Conservation (phyloP, 2,797 vertebrate genomes). For the Toxotes lorentzi region DNA sequence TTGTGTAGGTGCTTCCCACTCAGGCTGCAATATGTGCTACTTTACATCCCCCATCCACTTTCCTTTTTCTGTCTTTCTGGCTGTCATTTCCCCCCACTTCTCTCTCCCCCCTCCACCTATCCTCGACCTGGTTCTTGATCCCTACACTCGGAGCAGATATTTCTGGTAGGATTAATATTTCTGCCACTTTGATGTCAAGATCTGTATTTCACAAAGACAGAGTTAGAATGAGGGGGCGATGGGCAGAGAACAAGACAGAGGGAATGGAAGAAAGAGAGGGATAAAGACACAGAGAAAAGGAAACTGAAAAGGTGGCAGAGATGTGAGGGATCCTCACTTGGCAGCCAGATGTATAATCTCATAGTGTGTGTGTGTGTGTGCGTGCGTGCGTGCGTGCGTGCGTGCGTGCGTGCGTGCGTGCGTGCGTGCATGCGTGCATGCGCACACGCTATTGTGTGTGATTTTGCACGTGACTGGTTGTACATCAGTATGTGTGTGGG, state of each 20-base stretch:
- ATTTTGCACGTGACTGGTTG: constrained; percentile 58
- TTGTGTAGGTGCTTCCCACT: constrained; percentile 70
- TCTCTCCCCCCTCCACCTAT: constrained; percentile 47
- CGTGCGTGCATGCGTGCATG: constrained; percentile 13
- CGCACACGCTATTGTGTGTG: constrained; percentile 52
- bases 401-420: constrained; percentile 47
- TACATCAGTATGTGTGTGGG: constrained; percentile 47
- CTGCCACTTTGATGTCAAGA: constrained; percentile 87
- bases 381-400: constrained; percentile 35
- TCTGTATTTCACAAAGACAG: constrained; percentile 82
- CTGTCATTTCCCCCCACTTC: constrained; percentile 9
- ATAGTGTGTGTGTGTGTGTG: constrained; percentile 59
- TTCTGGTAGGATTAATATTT: constrained; percentile 87
- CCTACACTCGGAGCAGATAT: constrained; percentile 81
- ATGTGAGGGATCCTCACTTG: constrained; percentile 84
- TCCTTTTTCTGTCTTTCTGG: constrained; percentile 45
- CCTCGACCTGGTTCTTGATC: constrained; percentile 85
- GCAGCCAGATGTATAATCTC: constrained; percentile 86
- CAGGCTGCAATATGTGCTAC: constrained; percentile 60
- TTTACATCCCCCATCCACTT: constrained; percentile 60
- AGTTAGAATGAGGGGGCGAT: constrained; percentile 75
- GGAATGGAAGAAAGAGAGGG: constrained; percentile 71
- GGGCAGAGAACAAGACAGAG: constrained; percentile 73
- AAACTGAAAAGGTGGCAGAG: constrained; percentile 82
- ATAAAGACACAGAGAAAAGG: constrained; percentile 73